A percentile compares a stretch with the other conserved stretches of the same genome.
phyloP scores from a whole-genome alignment of 2,113 vertebrate genomes.

The Panthera tigris region DNA sequence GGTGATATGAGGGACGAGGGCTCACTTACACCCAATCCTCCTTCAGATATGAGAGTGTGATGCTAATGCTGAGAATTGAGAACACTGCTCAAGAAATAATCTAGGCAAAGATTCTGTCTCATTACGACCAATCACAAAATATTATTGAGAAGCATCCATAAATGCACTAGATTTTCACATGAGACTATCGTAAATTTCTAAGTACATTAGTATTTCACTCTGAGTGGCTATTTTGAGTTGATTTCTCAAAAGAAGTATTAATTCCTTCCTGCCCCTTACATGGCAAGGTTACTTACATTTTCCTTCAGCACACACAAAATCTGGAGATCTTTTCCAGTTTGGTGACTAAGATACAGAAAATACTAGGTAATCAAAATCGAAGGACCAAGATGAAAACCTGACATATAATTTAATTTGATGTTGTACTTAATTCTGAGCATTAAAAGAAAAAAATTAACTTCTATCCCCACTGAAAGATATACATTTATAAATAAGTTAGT shows the following conservation, averaged over 20 bases:
- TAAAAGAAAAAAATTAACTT: conserved; percentile 47
- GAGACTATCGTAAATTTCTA: neutral
- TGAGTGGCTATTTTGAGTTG: neutral
- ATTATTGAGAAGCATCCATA: neutral
- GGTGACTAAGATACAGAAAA: conserved; percentile 1
- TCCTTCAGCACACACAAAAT: neutral
- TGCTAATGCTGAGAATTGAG: neutral
- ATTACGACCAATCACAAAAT: neutral
- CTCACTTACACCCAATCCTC: neutral
- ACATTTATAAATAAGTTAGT: conserved; percentile 32
- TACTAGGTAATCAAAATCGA: conserved; percentile 28
- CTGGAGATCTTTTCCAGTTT: neutral
- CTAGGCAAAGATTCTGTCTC: neutral
- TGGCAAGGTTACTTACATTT: neutral
- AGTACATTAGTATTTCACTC: neutral
- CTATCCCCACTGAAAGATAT: neutral
- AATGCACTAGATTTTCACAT: neutral
- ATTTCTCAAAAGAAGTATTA: neutral
- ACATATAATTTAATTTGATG: conserved; percentile 44
- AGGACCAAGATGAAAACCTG: conserved; percentile 49
- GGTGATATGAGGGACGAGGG: accelerated
- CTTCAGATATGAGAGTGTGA: neutral
- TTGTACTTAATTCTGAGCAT: neutral
- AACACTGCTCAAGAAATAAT: neutral
- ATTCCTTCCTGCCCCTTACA: neutral